Conservation (phyloP, 2,888 invertebrate species). For the Pachycephus smyrnensis region DNA sequence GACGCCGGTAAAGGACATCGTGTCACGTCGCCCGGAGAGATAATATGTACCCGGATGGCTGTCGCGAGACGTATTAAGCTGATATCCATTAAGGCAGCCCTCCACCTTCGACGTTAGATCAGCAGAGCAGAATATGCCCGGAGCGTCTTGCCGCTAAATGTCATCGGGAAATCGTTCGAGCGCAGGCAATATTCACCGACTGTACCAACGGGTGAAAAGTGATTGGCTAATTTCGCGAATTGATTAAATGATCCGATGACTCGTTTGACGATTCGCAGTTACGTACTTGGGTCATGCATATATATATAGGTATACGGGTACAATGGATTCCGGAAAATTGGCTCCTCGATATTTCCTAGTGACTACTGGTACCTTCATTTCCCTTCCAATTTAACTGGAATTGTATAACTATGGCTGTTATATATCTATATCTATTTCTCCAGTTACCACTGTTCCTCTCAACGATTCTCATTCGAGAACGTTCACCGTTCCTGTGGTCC, state of each 20-base stretch:
- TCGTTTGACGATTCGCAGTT: not conserved
- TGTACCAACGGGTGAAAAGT: not conserved
- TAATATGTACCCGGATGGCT: constrained; percentile 3
- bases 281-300: not conserved
- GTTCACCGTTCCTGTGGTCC: not conserved
- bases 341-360: not conserved
- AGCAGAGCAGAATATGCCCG: constrained; percentile 39
- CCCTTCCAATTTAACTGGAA: not conserved
- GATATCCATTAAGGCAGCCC: constrained; percentile 42
- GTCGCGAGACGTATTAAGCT: constrained; percentile 34
- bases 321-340: not conserved
- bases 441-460: not conserved
- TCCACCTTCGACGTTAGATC: constrained; percentile 17
- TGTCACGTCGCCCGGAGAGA: not conserved
- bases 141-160: constrained; percentile 47
- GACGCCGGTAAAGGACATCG: not conserved
- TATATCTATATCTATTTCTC: not conserved
- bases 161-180: constrained; percentile 48
- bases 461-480: not conserved
- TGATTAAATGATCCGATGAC: not conserved
- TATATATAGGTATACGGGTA: not conserved
- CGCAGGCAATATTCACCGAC: constrained; percentile 44
- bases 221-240: not conserved
- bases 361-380: not conserved
- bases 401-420: not conserved